Base-by-base conservation (phyloP, 2,888 invertebrate species). In the Lottia gigantea region DNA sequence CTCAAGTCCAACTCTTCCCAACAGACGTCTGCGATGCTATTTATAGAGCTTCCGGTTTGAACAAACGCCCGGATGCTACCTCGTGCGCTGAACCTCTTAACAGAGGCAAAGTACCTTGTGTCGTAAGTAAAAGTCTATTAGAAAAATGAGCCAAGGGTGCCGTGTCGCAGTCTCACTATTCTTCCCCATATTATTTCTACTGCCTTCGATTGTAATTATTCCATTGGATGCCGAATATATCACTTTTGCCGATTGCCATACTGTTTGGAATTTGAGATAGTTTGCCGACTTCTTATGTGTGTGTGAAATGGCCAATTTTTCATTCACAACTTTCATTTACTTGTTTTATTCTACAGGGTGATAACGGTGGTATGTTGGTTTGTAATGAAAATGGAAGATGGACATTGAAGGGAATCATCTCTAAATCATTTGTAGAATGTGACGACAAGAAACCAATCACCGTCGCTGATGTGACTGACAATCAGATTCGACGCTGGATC, bases 331-430 rank as follows among this genome's bases (percentile, higher is more conserved):
- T n/a, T n/a, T n/a, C n/a, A 31, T 31, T 31, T 31, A 31, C n/a
- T n/a, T 31, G 6, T 31, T 2, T 16, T 15, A 26, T n/a, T 40
- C 61, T 67, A 16, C 40, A 67, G 67, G 40, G 26, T 67, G 67
- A 67, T 67, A n/a, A 55, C n/a, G 67, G 67, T 45, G 67, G 67
- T 45, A 16, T 40, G n/a, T 40, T 67, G 19, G 55, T 67, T 0
- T 67, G 67, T 61, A 26, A 40, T 14, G 67, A 67, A 19, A 40
- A 14, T 45, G 61, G 55, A 55, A 19, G 55, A 55, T 55, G 55
- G 55, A 55, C 55, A 19, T 14, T 55, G 12, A 55, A 23, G 23
- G 55, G 55, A 55, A 55, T 55, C 12, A 55, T 55, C 23, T 55
- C 55, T 11, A 55, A 55, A 55, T 55, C 55, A 23, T 55, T 55